phyloP scores from a whole-genome alignment of 2,797 vertebrate genomes.

The Spheniscus humboldti region DNA sequence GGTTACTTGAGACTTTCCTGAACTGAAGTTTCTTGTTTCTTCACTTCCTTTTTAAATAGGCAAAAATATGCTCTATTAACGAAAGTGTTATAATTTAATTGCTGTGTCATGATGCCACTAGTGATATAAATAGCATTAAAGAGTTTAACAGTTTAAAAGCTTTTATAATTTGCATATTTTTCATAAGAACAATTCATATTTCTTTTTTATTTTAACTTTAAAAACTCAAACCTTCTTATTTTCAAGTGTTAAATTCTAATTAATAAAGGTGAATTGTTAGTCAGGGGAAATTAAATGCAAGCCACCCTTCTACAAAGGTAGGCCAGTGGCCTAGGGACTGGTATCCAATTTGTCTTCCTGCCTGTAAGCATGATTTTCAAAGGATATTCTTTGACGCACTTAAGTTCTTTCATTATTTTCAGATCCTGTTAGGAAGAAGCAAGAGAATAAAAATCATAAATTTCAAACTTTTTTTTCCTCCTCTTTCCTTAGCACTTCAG shows the following conservation, averaged over 20 bases:
- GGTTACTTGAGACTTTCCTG: background rate
- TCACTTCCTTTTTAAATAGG: background rate
- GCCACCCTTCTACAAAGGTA: slow-evolving; percentile 52
- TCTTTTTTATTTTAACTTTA: background rate
- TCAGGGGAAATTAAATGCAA: slow-evolving; percentile 58
- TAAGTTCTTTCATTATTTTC: slow-evolving; percentile 51
- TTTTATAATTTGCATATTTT: background rate
- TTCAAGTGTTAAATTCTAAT: slow-evolving; percentile 36
- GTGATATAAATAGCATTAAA: slow-evolving; percentile 14
- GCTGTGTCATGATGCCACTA: slow-evolving; percentile 11
- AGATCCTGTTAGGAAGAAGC: slow-evolving; percentile 19
- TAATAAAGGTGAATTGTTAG: slow-evolving; percentile 47
- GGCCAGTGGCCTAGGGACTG: slow-evolving; percentile 33
- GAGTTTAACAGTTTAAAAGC: background rate
- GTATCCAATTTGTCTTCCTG: slow-evolving; percentile 48
- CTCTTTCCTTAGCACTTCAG: background rate
- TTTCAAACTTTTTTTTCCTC: background rate
- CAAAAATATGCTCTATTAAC: background rate
- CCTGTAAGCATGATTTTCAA: slow-evolving; percentile 41
- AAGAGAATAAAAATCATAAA: slow-evolving; percentile 23
- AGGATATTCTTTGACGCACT: slow-evolving; percentile 38
- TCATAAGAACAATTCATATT: background rate
- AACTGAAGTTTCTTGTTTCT: background rate
- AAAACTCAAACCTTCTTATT: background rate
- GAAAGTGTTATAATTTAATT: slow-evolving; percentile 29